Evolutionary conservation across 2,797 vertebrate species (phyloP).

Genomic region (Bothrops alternatus): DNA sequence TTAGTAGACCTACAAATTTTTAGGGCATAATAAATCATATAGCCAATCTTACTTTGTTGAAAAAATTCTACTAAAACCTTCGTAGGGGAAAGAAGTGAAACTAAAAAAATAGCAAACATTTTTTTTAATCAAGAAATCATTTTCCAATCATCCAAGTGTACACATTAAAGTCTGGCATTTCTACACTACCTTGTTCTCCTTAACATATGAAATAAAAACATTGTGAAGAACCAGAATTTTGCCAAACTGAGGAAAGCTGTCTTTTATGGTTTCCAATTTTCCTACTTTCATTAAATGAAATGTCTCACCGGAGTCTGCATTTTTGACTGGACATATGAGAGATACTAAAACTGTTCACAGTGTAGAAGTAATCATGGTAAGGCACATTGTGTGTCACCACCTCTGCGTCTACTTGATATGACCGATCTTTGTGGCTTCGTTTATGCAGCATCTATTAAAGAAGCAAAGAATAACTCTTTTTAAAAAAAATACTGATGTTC

Average conservation of each 20-base stretch:
- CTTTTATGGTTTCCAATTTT: neutral
- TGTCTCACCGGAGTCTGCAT: slow-evolving; percentile 86
- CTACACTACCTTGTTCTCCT: neutral
- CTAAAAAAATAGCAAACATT: neutral
- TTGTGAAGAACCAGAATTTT: slow-evolving; percentile 4
- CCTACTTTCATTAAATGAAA: neutral
- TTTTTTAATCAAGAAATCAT: neutral
- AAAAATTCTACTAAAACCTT: neutral
- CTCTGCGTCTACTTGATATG: slow-evolving; percentile 86
- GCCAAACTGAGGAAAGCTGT: neutral
- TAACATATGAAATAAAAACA: neutral
- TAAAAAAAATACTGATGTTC: slow-evolving; percentile 31
- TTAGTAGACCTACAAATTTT: neutral
- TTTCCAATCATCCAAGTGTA: slow-evolving; percentile 2
- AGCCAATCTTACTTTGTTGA: neutral
- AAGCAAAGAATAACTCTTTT: neutral
- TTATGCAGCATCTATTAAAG: slow-evolving; percentile 81
- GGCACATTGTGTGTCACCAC: slow-evolving; percentile 92
- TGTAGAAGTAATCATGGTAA: slow-evolving; percentile 98
- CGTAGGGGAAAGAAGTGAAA: neutral
- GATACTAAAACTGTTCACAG: slow-evolving; percentile 87
- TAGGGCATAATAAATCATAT: neutral
- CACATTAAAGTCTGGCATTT: neutral
- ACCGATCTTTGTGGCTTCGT: slow-evolving; percentile 84
- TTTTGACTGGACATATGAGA: slow-evolving; percentile 81